A percentile compares a stretch with the other conserved stretches of the same genome.
Evolutionary conservation across 2,888 invertebrate genomes (phyloP).

Genomic region (Micropterix aruncella): DNA sequence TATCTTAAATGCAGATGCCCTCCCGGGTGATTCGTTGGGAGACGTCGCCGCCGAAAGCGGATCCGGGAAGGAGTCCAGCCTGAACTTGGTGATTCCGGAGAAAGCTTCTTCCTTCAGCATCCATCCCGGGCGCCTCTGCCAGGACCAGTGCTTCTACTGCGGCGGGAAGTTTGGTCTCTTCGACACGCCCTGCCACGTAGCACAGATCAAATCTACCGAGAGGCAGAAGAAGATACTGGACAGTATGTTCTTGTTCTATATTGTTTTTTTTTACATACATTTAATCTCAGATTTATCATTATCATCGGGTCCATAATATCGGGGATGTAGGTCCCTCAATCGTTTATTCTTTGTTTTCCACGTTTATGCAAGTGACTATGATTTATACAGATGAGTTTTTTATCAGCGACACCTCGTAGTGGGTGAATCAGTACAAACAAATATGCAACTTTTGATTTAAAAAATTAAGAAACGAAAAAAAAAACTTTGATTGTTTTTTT

Average conservation of each 20-base stretch:
- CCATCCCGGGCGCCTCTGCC: slow-evolving; percentile 68
- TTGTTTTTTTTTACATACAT: slow-evolving; percentile 6
- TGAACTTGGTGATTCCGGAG: slow-evolving; percentile 69
- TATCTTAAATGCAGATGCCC: no score
- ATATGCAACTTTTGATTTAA: no score
- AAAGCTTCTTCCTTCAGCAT: slow-evolving; percentile 80
- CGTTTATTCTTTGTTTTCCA: no score
- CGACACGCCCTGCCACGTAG: slow-evolving; percentile 78
- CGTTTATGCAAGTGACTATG: neutral
- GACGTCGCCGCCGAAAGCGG: slow-evolving; percentile 22
- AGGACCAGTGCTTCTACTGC: slow-evolving; percentile 78
- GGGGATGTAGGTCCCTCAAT: no score
- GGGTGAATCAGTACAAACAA: no score
- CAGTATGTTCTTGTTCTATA: slow-evolving; percentile 38
- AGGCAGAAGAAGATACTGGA: slow-evolving; percentile 68
- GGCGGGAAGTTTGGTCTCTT: slow-evolving; percentile 77
- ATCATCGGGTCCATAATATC: neutral
- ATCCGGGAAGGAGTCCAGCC: slow-evolving; percentile 31
- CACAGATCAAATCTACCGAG: slow-evolving; percentile 70
- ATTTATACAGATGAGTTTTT: no score
- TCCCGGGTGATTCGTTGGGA: slow-evolving; percentile 22
- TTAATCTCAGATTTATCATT: slow-evolving; percentile 1
- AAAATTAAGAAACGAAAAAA: no score
- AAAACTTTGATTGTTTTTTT: no score
- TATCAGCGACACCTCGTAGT: no score